These are phyloP conservation scores for Drosophila parvula DNA, from an alignment of 1,140 invertebrate species.

Conservation along the genomic window DNA sequence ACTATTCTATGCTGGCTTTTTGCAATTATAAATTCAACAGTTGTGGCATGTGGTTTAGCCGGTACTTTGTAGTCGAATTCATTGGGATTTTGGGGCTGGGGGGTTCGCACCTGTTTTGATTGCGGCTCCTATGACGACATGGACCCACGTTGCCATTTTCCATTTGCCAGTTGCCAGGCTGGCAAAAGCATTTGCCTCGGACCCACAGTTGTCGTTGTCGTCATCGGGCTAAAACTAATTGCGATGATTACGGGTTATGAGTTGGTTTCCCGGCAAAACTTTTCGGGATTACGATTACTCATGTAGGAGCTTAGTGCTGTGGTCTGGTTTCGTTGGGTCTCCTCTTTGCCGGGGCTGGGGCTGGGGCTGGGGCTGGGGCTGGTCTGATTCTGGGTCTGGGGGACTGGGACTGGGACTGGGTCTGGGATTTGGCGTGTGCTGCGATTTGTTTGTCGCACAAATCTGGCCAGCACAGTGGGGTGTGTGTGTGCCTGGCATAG, in stretches of 20 bases:
- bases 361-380: background rate
- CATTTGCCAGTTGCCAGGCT: slow-evolving; percentile 25
- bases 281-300: slow-evolving; percentile 63
- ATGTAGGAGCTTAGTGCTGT: slow-evolving; percentile 43
- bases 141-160: slow-evolving; percentile 17
- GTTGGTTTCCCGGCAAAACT: slow-evolving; percentile 54
- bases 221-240: slow-evolving; percentile 52
- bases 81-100: background rate
- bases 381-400: slow-evolving; percentile 1
- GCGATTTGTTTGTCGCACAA: slow-evolving; percentile 40
- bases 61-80: slow-evolving; percentile 24
- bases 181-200: slow-evolving; percentile 4
- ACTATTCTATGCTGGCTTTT: background rate
- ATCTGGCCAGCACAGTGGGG: slow-evolving; percentile 37
- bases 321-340: slow-evolving; percentile 19
- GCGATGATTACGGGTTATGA: slow-evolving; percentile 58
- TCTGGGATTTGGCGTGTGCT: slow-evolving; percentile 32
- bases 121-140: slow-evolving; percentile 40
- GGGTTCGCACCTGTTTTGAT: slow-evolving; percentile 23
- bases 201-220: slow-evolving; percentile 19
- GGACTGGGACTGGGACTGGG: background rate
- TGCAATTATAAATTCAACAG: slow-evolving; percentile 4
- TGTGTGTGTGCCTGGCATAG: slow-evolving; percentile 10
- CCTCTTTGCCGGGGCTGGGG: slow-evolving; percentile 1
- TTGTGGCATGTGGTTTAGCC: too few relatives aligned